Conservation (phyloP, 2,797 vertebrate genomes). For the Muscicapa striata region DNA sequence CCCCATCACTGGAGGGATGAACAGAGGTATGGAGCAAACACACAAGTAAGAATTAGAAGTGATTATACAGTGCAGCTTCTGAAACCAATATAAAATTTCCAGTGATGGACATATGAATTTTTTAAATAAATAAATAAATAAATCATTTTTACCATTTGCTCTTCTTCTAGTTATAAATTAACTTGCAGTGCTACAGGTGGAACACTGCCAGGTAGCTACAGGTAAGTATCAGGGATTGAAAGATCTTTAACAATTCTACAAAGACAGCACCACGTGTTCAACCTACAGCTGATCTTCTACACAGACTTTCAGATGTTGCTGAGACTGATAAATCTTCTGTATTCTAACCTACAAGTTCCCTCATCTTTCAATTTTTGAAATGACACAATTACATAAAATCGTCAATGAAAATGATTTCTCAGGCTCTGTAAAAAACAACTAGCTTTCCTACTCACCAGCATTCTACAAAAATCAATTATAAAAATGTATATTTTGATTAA, state of each 20-base stretch:
- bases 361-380: neutral
- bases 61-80: neutral
- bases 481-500: neutral
- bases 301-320: neutral
- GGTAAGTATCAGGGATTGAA: neutral
- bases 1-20: neutral
- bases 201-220: neutral
- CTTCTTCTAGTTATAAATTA: neutral
- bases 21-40: neutral
- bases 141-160: neutral
- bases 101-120: neutral
- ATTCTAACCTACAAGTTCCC: neutral
- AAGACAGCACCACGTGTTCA: neutral
- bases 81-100: neutral
- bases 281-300: neutral
- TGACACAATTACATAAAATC: neutral
- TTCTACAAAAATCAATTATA: neutral
- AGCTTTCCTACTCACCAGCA: neutral
- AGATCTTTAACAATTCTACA: neutral
- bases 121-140: neutral
- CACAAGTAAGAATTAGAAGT: neutral
- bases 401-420: neutral
- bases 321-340: neutral
- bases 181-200: neutral
- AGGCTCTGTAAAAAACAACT: neutral